phyloP scores from a whole-genome alignment of 1,140 invertebrate species.

The Drosophila busckii region DNA sequence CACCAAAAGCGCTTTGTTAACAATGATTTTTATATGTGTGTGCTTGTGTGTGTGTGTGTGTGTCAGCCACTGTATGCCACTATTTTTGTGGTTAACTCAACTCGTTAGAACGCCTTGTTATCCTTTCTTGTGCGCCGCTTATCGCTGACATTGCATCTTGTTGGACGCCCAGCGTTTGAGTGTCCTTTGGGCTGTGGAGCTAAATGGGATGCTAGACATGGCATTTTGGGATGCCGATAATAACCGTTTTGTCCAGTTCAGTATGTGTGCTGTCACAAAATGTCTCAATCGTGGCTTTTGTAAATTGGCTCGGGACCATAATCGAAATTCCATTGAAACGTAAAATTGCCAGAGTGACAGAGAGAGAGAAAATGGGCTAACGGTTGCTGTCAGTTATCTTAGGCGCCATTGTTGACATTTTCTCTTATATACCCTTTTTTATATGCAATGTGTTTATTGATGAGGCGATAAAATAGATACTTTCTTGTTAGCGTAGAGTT shows the following conservation, averaged over 20 bases:
- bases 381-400: slow-evolving; percentile 29
- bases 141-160: slow-evolving; percentile 55
- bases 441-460: slow-evolving; percentile 19
- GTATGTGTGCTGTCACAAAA: slow-evolving; percentile 55
- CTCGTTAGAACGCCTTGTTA: slow-evolving; percentile 62
- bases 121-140: slow-evolving; percentile 21
- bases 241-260: slow-evolving; percentile 59
- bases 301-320: slow-evolving; percentile 62
- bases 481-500: slow-evolving; percentile 1
- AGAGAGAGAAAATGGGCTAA: slow-evolving; percentile 18
- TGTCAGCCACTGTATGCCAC: slow-evolving; percentile 38
- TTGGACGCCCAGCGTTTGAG: not conserved
- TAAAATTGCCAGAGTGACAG: slow-evolving; percentile 49
- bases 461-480: slow-evolving; percentile 33
- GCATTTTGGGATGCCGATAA: slow-evolving; percentile 43
- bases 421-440: slow-evolving; percentile 31
- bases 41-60: slow-evolving; percentile 1
- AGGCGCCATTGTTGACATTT: slow-evolving; percentile 50
- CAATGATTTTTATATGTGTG: slow-evolving; percentile 63
- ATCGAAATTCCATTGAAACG: slow-evolving; percentile 69
- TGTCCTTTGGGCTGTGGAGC: slow-evolving; percentile 3
- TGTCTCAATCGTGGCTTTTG: slow-evolving; percentile 67
- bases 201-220: slow-evolving; percentile 41
- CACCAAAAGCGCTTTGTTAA: slow-evolving; percentile 72
- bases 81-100: slow-evolving; percentile 62